Evolutionary conservation across 2,113 vertebrate species (phyloP), one percentile per base, ranked within the genome.

Genomic region (Rhea pennata): DNA sequence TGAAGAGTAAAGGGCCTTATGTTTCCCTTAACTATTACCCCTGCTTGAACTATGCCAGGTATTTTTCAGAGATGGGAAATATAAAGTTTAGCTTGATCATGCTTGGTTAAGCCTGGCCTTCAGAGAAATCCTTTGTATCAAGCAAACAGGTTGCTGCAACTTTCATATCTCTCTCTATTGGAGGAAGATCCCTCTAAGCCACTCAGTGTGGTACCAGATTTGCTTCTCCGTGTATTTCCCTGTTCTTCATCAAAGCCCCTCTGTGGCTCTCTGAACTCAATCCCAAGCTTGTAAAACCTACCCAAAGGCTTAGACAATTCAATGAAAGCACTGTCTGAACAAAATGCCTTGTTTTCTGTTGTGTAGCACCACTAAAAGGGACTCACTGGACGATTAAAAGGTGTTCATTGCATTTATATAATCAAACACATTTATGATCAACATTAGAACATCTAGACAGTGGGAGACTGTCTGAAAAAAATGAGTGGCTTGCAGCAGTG

Each of bases 321-420:
- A 90, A 6, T 40, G 59, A 66, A 88, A 90, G 58, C 85, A 9
- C 7, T 4, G 50, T 12, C 64, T 66, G 79, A 93, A 80, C 67
- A 40, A 3, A 0, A 46, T 3, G 8, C 46, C 62, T 83, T 50
- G 77, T 65, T 51, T 89, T 79, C 70, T 85, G 66, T 62, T 83
- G 16, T 12, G 2, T 10, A 67, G 42, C 4, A 1, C 50, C 65
- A 58, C 84, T 72, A 48, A 54, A 78, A 75, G 50, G 80, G 69
- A 8, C 79, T 74, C 21, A 51, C 80, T 93, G 76, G 84, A 78
- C 81, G 76, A 71, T 40, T 88, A 81, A 77, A 56, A 92, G 90
- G 62, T 21, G 39, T n/a, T 77, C 39, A 42, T 69, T n/a, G 71
- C 62, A 3, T 76, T 92, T 83, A 19, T 73, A 61, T 31, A 94